Evolutionary conservation across 2,113 vertebrate genomes (phyloP).

Genomic region (Columba janthina): DNA sequence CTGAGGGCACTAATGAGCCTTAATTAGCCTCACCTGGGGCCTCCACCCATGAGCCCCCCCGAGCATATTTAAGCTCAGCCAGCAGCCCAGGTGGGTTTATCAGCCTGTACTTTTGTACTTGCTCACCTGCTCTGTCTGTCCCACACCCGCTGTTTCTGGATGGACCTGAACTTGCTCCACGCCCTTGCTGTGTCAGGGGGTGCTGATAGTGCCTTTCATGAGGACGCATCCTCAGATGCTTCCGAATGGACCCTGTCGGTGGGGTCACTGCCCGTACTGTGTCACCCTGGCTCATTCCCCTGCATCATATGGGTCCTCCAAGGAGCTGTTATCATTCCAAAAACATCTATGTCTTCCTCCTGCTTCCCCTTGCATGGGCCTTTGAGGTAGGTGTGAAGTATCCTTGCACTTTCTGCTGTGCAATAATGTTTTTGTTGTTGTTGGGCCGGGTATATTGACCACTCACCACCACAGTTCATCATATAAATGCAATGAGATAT

Average conservation of each 20-base stretch:
- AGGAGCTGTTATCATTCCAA: fast-evolving
- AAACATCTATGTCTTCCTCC: fast-evolving
- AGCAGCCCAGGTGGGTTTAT: fast-evolving
- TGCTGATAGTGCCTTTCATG: background rate
- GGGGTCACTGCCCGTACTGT: fast-evolving
- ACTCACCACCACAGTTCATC: background rate
- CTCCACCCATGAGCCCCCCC: background rate
- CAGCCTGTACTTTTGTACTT: fast-evolving
- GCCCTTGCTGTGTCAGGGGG: fast-evolving
- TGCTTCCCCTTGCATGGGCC: fast-evolving
- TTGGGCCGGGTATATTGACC: background rate
- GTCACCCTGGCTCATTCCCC: fast-evolving
- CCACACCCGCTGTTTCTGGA: fast-evolving
- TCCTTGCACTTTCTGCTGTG: background rate
- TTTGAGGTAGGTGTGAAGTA: background rate
- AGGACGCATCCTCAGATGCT: background rate
- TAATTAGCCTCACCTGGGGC: background rate
- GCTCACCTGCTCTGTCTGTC: fast-evolving
- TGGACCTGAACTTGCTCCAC: fast-evolving
- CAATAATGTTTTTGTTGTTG: background rate
- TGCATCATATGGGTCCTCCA: fast-evolving
- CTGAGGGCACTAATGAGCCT: background rate
- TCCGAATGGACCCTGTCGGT: background rate
- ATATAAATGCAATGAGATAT: too few relatives aligned
- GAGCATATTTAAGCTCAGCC: background rate